Evolutionary conservation across 2,113 vertebrate genomes (phyloP).

Genomic region (Motacilla tschutschensis): DNA sequence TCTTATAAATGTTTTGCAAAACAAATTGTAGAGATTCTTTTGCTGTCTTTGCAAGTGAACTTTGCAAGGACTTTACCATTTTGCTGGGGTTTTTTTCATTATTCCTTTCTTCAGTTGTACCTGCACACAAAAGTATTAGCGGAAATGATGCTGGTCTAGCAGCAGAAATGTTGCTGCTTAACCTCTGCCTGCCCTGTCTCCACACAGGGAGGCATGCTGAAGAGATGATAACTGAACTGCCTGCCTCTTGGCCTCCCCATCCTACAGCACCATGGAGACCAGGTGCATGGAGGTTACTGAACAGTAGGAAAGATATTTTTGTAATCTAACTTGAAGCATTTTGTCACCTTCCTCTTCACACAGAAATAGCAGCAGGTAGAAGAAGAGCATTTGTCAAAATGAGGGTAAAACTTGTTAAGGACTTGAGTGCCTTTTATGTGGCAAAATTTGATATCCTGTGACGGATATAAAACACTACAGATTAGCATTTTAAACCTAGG

Average conservation of each 20-base stretch:
- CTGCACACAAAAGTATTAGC: neutral
- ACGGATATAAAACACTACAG: neutral
- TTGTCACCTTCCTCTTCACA: conserved; percentile 37
- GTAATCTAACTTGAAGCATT: conserved; percentile 1
- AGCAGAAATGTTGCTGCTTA: neutral
- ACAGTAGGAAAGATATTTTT: conserved; percentile 21
- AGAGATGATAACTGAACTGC: neutral
- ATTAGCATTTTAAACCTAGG: neutral
- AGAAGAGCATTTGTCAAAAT: neutral
- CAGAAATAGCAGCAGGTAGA: conserved; percentile 22
- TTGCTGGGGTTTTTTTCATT: rapidly evolving
- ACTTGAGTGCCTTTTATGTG: neutral
- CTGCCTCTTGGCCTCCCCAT: neutral
- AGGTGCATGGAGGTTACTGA: neutral
- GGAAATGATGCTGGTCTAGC: neutral
- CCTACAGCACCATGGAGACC: conserved; percentile 22
- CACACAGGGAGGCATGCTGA: neutral
- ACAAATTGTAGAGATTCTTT: neutral
- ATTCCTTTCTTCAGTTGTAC: neutral
- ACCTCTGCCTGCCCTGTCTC: neutral
- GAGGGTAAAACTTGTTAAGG: neutral
- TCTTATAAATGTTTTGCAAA: neutral
- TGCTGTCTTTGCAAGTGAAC: neutral
- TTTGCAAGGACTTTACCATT: neutral
- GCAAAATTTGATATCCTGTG: neutral